Percentiles rank a stretch among this genome's conserved stretches.
These are phyloP conservation scores for Lissonota sp. DNA, from an alignment of 2,888 invertebrate species.

Conservation along the genomic window DNA sequence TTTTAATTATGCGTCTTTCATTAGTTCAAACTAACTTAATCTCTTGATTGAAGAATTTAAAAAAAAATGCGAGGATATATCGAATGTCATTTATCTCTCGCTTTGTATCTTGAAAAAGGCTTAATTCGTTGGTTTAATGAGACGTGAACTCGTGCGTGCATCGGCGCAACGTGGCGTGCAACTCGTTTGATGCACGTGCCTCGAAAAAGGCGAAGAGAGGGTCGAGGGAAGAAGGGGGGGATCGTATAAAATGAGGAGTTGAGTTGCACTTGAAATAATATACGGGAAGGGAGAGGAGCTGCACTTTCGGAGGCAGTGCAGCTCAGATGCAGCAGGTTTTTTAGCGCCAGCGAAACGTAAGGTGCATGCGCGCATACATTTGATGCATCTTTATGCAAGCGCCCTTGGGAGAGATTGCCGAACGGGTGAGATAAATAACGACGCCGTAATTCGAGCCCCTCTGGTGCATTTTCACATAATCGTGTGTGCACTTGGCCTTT, in stretches of 20 bases:
- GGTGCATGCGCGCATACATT: slow-evolving; percentile 8
- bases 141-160: background rate
- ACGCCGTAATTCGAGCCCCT: background rate
- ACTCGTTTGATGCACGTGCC: too few species aligned
- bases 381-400: slow-evolving; percentile 10
- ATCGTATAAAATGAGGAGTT: slow-evolving; percentile 12
- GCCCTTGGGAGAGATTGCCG: slow-evolving; percentile 13
- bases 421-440: slow-evolving; percentile 3
- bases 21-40: too few species aligned
- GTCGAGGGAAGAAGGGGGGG: background rate
- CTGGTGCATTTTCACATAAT: background rate
- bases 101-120: background rate
- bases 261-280: slow-evolving; percentile 25
- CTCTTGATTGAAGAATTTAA: too few species aligned
- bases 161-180: background rate
- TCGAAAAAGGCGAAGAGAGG: background rate
- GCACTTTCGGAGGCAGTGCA: slow-evolving; percentile 22
- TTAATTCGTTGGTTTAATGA: slow-evolving; percentile 2
- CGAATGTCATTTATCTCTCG: background rate
- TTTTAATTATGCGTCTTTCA: too few species aligned
- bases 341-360: background rate
- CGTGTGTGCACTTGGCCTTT: background rate
- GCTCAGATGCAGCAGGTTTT: slow-evolving; percentile 22
- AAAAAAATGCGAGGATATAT: background rate
- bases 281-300: slow-evolving; percentile 7